Conservation (phyloP, 2,113 vertebrate genomes). For the Delphinus delphis region DNA sequence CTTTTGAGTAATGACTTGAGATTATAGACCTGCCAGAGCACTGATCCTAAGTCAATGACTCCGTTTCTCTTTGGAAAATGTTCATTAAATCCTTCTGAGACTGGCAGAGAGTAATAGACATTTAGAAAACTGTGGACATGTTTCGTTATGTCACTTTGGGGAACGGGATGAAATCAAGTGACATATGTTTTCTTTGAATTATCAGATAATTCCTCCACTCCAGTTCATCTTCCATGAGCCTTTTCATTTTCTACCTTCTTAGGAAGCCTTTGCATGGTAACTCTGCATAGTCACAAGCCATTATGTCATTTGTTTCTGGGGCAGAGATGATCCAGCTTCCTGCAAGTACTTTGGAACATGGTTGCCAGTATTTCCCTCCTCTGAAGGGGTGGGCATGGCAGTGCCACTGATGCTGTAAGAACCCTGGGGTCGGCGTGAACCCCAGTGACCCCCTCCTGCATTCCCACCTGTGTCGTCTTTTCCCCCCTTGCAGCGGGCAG, state of each 20-base stretch:
- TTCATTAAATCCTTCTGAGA: neutral
- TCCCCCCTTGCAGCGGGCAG: too few relatives aligned
- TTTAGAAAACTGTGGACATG: neutral
- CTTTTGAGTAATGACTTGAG: neutral
- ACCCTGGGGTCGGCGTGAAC: rapidly evolving
- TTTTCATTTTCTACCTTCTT: neutral
- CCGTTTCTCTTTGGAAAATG: neutral
- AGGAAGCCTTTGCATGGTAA: neutral
- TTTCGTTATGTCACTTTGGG: neutral
- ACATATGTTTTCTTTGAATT: neutral
- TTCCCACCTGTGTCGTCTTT: rapidly evolving
- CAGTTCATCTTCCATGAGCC: rapidly evolving
- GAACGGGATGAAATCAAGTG: neutral
- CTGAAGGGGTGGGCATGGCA: rapidly evolving
- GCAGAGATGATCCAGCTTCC: neutral
- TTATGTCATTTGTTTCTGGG: rapidly evolving
- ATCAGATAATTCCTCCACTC: neutral
- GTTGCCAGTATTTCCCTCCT: neutral
- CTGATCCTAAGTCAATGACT: neutral
- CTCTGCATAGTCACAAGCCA: neutral
- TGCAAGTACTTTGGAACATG: neutral
- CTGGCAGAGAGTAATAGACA: neutral
- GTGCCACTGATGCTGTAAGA: neutral
- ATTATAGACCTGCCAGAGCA: neutral
- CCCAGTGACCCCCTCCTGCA: rapidly evolving